Evolutionary conservation across 2,113 vertebrate species (phyloP), one percentile per base, ranked within the genome.

Genomic region (Miniopterus natalensis): DNA sequence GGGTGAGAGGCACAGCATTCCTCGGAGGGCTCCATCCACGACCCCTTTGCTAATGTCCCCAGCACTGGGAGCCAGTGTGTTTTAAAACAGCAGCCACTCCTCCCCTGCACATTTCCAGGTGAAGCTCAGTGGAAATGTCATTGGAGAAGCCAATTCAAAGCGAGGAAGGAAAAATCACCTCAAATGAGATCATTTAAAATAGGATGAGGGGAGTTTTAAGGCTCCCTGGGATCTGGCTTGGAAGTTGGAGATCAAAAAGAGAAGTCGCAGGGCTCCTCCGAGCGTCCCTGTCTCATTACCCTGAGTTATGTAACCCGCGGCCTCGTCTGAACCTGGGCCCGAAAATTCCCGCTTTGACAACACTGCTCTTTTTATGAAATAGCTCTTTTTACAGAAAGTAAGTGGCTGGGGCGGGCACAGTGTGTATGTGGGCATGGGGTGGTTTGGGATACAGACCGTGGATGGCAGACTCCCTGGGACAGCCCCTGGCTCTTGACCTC

Each of bases 181-280:
- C 47, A 94, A 89, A 90, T 27, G 5, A 86, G 47, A 88, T 80
- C 5, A 93, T 87, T 96, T 89, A 74, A 96, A 93, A 96, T 70
- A 95, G 92, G 92, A 92, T n/a, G 13, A 94, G 40, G 57, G 47
- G 85, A 71, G 14, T 87, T 92, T 94, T 59, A 79, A 93, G 86
- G 75, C 70, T 94, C 59, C 25, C 74, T 53, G 14, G 73, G 74
- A 88, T 83, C 23, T 93, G 78, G 57, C 70, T 92, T 80, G 47
- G 95, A 97, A 94, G 92, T 25, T 91, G 36, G 27, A 94, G 91
- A 95, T 97, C 66, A 95, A 92, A 94, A 95, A 45, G 15, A 66
- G 90, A 91, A 96, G 78, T 42, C 53, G 51, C 15, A 71, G 8
- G 3, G 59, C 8, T 25, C 74, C 49, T 81, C 25, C 21, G 49